These are phyloP conservation scores for Zalophus californianus DNA, from an alignment of 2,797 vertebrate genomes.

Conservation along the genomic window DNA sequence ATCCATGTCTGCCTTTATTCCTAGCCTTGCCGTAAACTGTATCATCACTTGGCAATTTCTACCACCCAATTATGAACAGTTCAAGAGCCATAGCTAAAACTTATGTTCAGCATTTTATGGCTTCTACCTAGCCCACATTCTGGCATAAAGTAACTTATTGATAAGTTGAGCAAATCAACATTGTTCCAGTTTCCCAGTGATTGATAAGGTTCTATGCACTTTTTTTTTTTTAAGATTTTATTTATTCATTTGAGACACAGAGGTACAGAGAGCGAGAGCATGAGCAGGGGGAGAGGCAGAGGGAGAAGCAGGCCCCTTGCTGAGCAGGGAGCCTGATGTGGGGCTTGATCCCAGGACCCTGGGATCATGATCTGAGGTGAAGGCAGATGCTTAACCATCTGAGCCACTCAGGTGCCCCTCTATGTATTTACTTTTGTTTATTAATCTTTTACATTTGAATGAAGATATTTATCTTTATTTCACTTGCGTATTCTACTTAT, in stretches of 20 bases:
- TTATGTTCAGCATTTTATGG: not conserved
- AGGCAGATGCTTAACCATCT: no score
- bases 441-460: slow-evolving; percentile 5
- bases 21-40: not conserved
- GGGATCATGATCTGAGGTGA: no score
- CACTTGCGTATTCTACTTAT: not conserved
- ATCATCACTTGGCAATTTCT: not conserved
- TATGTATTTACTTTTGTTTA: not conserved
- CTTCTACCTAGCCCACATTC: not conserved
- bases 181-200: slow-evolving; percentile 12
- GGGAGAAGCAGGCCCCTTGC: no score
- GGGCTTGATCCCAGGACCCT: no score
- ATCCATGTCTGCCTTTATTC: not conserved
- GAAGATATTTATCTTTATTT: slow-evolving; percentile 25
- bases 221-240: not conserved
- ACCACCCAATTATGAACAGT: not conserved
- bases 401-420: not conserved
- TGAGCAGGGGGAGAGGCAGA: no score
- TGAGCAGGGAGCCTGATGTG: no score
- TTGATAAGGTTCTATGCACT: not conserved
- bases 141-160: not conserved
- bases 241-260: no score
- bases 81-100: not conserved
- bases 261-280: no score
- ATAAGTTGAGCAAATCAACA: not conserved